Evolutionary conservation across 2,888 invertebrate genomes (phyloP), one percentile per base, ranked within the genome.

Genomic region (Melinopterus prodromus): DNA sequence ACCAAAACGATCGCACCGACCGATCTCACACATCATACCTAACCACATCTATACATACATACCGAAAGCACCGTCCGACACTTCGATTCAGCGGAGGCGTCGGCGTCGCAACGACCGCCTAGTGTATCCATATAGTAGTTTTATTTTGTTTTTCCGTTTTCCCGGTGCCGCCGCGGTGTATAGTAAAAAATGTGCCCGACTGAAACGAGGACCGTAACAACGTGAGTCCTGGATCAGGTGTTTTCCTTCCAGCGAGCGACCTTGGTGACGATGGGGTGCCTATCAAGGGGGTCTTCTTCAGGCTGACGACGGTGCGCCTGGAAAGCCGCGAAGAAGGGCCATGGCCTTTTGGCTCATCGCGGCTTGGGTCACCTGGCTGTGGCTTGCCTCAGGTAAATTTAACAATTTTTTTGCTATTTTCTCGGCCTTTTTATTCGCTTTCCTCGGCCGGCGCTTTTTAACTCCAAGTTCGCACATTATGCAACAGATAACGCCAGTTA

Each of bases 221-320:
- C 53, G 53, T 53, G 53, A 53, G 53, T 53, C 53, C 53, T 53
- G 53, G 53, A 53, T 53, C 53, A 53, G 53, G 53, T 53, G 53
- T 53, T 53, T 53, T 53, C 53, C 53, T 53, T 53, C 53, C 53
- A 53, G 53, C 5, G 80, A 82, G 72, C 53, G 53, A 53, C 53
- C 53, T 53, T 53, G 53, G 53, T 4, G 82, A 82, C 81, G 83
- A 87, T 88, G 88, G 88, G 87, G 87, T 86, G 87, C 85, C 86
- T 85, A 84, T 89, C 91, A 90, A 91, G 91, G 91, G 91, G 91
- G 90, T 90, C 90, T 91, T 91, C 91, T 91, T 91, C 91, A 90
- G 90, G 89, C 86, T 90, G 91, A 91, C 90, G 91, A 91, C 90
- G 90, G 90, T 88, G 87, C 86, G 87, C 69, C 86, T 88, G 87